Evolutionary conservation across 2,113 vertebrate genomes (phyloP).

Genomic region (Forbesichthys papilliferus): DNA sequence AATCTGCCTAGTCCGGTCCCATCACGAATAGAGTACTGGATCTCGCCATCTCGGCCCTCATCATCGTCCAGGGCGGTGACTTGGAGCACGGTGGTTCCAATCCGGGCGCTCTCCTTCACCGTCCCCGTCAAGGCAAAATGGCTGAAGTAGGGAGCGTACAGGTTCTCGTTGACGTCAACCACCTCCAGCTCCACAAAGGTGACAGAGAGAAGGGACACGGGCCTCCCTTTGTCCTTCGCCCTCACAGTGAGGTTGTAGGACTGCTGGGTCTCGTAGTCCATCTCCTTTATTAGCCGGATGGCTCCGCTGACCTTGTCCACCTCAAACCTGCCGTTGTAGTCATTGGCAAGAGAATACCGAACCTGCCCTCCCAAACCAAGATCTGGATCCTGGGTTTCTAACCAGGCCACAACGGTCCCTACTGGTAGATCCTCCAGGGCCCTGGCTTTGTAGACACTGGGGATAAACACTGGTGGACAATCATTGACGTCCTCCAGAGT

Average conservation of each 20-base stretch:
- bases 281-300: slow-evolving; percentile 88
- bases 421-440: slow-evolving; percentile 92
- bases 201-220: slow-evolving; percentile 89
- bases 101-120: slow-evolving; percentile 89
- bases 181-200: slow-evolving; percentile 95
- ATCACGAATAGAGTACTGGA: slow-evolving; percentile 94
- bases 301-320: slow-evolving; percentile 90
- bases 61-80: slow-evolving; percentile 90
- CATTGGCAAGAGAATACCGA: slow-evolving; percentile 88
- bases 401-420: slow-evolving; percentile 93
- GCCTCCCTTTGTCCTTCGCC: slow-evolving; percentile 93
- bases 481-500: slow-evolving; percentile 93
- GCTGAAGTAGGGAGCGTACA: slow-evolving; percentile 89
- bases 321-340: slow-evolving; percentile 91
- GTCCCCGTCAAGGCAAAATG: slow-evolving; percentile 87
- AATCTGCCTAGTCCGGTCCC: slow-evolving; percentile 95
- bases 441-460: slow-evolving; percentile 85
- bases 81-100: slow-evolving; percentile 90
- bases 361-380: slow-evolving; percentile 91
- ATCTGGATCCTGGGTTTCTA: slow-evolving; percentile 94
- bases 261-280: slow-evolving; percentile 95
- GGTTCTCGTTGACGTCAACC: slow-evolving; percentile 96
- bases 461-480: slow-evolving; percentile 91
- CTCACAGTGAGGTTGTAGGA: slow-evolving; percentile 94
- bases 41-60: slow-evolving; percentile 88